These are phyloP conservation scores for Eciton burchellii DNA, from an alignment of 1,140 invertebrate species.

Conservation along the genomic window DNA sequence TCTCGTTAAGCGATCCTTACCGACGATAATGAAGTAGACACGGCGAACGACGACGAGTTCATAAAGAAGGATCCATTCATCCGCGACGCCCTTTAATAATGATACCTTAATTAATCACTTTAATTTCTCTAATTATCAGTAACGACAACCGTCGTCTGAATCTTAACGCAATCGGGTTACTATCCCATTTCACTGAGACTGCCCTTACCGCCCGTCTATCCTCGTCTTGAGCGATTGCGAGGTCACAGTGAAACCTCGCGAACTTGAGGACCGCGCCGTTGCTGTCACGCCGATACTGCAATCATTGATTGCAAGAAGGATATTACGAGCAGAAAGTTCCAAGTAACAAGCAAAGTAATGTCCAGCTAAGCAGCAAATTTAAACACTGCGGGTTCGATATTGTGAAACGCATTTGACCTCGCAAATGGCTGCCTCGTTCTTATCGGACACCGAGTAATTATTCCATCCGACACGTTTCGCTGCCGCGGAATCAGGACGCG, in stretches of 20 bases:
- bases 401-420: neutral
- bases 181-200: neutral
- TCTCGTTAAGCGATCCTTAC: constrained; percentile 54
- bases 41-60: constrained; percentile 35
- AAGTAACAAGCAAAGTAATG: too few relatives aligned
- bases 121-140: constrained; percentile 45
- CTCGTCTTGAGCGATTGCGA: neutral
- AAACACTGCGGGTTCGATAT: neutral
- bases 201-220: neutral
- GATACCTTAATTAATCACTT: constrained; percentile 59
- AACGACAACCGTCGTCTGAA: neutral
- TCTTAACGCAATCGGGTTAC: neutral
- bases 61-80: constrained; percentile 51
- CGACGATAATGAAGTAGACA: constrained; percentile 53
- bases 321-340: too few relatives aligned
- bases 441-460: neutral
- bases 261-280: neutral
- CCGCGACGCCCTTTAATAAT: constrained; percentile 32
- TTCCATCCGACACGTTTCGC: constrained; percentile 7
- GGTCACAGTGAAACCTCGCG: neutral
- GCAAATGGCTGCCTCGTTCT: neutral
- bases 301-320: too few relatives aligned
- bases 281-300: too few relatives aligned
- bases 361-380: too few relatives aligned
- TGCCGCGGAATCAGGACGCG: neutral